Conservation (phyloP, 2,113 vertebrate genomes). For the Xerus inauris region DNA sequence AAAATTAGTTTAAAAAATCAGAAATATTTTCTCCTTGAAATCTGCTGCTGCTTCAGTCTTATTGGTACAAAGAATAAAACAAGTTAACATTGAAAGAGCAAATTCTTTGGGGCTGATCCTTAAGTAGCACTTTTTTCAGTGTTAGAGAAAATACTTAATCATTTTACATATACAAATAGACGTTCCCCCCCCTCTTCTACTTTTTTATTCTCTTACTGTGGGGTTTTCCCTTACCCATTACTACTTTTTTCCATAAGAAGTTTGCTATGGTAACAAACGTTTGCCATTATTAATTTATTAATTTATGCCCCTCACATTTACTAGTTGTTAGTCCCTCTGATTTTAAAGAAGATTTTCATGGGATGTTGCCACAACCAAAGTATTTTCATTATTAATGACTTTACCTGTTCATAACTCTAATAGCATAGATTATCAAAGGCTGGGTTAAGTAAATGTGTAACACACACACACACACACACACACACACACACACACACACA, state of each 20-base stretch:
- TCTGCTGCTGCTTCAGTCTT: background rate
- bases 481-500: background rate
- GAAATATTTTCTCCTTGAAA: background rate
- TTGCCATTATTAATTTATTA: too few relatives aligned
- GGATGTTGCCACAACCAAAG: background rate
- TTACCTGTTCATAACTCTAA: background rate
- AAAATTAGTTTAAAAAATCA: constrained; percentile 26
- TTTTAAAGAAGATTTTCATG: constrained; percentile 15
- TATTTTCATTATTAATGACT: background rate
- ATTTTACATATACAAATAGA: constrained; percentile 27
- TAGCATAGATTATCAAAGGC: background rate
- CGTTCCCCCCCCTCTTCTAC: background rate
- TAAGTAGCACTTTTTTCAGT: background rate
- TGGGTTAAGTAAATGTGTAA: constrained; percentile 11
- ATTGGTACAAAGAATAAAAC: background rate
- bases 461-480: background rate
- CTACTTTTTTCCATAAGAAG: background rate
- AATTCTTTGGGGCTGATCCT: background rate
- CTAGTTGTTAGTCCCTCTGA: background rate
- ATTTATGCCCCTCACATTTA: background rate
- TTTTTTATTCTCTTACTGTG: background rate
- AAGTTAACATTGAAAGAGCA: constrained; percentile 29
- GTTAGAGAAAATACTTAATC: background rate
- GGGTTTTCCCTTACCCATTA: background rate
- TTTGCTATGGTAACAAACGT: background rate